Evolutionary conservation across 2,113 vertebrate genomes (phyloP).

Genomic region (Cyphomyrus discorhynchus): DNA sequence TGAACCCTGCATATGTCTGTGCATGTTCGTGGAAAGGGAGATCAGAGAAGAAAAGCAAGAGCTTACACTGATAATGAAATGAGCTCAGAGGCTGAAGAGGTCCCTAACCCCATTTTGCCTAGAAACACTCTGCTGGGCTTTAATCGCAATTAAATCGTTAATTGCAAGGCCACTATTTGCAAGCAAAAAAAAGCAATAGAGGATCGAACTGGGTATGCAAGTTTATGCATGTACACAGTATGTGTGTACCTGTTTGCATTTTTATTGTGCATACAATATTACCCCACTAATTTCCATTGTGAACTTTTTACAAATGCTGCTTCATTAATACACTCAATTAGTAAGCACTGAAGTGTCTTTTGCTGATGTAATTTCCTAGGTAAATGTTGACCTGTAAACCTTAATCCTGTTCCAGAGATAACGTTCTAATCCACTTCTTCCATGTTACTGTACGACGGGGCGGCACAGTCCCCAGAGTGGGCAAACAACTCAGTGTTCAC

Average conservation of each 20-base stretch:
- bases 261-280: slow-evolving; percentile 32
- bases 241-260: slow-evolving; percentile 22
- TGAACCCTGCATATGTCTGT: neutral
- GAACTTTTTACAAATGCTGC: slow-evolving; percentile 25
- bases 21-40: neutral
- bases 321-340: slow-evolving; percentile 31
- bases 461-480: slow-evolving; percentile 67
- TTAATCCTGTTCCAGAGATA: neutral
- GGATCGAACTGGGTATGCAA: slow-evolving; percentile 12
- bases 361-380: slow-evolving; percentile 26
- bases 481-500: slow-evolving; percentile 70
- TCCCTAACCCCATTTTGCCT: neutral
- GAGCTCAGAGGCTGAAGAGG: neutral
- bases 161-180: slow-evolving; percentile 4
- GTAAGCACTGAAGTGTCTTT: slow-evolving; percentile 32
- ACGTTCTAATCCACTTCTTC: slow-evolving; percentile 83
- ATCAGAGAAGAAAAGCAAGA: neutral
- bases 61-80: slow-evolving; percentile 6
- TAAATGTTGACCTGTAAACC: neutral
- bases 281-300: slow-evolving; percentile 23
- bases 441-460: slow-evolving; percentile 94
- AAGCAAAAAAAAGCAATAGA: neutral
- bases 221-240: neutral
- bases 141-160: neutral
- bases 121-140: neutral